Conservation (phyloP, 2,797 vertebrate species). For the Cryptoblepharus egeriae region DNA sequence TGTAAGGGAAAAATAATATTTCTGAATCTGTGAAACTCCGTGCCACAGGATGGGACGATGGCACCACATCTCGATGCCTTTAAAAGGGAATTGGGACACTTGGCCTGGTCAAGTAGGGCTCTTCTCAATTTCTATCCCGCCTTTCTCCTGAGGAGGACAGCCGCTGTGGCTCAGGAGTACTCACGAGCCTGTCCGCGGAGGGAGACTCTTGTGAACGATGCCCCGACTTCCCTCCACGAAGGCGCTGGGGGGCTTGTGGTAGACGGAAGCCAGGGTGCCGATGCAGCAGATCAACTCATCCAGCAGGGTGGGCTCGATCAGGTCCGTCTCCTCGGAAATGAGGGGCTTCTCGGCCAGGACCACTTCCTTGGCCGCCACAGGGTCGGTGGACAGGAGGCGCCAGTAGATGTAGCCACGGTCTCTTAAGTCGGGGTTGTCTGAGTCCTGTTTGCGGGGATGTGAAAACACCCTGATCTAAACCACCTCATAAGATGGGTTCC, state of each 20-base stretch:
- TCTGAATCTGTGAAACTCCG: no score
- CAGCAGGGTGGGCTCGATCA: constrained; percentile 94
- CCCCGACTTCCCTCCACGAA: constrained; percentile 98
- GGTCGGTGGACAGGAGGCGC: constrained; percentile 96
- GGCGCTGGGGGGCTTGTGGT: constrained; percentile 97
- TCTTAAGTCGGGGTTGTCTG: constrained; percentile 96
- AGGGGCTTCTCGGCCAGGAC: constrained; percentile 95
- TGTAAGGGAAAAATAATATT: no score
- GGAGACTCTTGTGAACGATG: constrained; percentile 94
- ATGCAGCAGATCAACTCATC: constrained; percentile 98
- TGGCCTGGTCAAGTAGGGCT: no score
- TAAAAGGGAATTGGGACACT: no score
- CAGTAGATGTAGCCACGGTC: constrained; percentile 98
- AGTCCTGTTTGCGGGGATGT: constrained; percentile 85
- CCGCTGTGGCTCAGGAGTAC: constrained; percentile 86
- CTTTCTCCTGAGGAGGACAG: no score
- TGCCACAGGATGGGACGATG: no score
- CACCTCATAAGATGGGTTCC: no score
- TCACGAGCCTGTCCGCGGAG: no score
- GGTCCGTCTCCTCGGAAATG: constrained; percentile 96
- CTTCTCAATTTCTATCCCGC: no score
- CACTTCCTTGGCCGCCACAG: constrained; percentile 96
- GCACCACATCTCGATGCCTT: no score
- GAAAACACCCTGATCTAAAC: no score
- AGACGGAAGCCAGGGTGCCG: constrained; percentile 93